Conservation (phyloP, 2,113 vertebrate species). For the Indicator indicator region DNA sequence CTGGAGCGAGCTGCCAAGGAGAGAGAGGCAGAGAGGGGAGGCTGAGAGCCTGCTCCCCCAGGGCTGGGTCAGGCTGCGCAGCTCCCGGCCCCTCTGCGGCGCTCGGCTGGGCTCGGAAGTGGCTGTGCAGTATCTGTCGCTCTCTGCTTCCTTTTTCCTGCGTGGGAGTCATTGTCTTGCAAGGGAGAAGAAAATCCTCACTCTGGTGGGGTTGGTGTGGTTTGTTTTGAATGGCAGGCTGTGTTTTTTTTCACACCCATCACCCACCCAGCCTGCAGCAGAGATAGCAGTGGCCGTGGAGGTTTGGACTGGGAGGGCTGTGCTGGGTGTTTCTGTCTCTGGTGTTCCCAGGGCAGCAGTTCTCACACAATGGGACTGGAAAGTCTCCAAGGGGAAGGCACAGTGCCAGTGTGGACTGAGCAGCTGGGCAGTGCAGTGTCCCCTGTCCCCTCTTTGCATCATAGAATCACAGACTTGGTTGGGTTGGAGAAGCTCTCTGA, state of each 20-base stretch:
- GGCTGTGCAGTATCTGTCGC: slow-evolving; percentile 73
- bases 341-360: neutral
- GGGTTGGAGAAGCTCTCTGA: too few relatives aligned
- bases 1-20: slow-evolving; percentile 83
- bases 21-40: neutral
- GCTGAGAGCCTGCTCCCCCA: neutral
- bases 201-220: neutral
- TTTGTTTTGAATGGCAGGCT: neutral
- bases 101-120: slow-evolving; percentile 71
- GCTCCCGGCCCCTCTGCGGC: neutral
- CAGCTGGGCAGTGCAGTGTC: neutral
- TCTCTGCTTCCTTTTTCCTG: slow-evolving; percentile 80
- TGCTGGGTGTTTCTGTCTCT: too few relatives aligned
- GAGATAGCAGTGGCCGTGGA: neutral
- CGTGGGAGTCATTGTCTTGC: slow-evolving; percentile 73
- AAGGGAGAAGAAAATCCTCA: slow-evolving; percentile 44
- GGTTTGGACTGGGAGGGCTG: neutral
- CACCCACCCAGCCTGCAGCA: neutral
- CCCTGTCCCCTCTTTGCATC: neutral
- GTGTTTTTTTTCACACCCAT: too few relatives aligned
- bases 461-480: too few relatives aligned
- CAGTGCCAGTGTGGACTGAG: neutral
- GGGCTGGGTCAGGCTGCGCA: neutral
- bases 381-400: neutral
- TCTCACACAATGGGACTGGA: neutral